These are phyloP conservation scores for Harpalus rubripes DNA, from an alignment of 2,888 invertebrate species.

Conservation along the genomic window DNA sequence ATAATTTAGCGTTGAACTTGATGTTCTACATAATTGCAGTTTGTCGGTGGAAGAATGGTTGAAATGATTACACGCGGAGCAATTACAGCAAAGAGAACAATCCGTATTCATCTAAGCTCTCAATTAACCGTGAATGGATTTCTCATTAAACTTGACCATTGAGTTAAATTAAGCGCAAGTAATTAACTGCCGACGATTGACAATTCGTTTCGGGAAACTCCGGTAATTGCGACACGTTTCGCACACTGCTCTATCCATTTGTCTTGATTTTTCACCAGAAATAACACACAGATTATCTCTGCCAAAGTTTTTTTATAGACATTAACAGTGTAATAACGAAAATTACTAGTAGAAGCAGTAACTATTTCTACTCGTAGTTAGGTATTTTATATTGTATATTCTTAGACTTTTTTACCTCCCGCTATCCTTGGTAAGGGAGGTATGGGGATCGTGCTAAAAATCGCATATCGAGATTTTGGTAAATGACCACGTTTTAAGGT, in stretches of 20 bases:
- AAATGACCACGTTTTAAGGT: no score
- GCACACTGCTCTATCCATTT: slow-evolving; percentile 11
- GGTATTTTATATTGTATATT: no score
- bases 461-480: no score
- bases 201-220: slow-evolving; percentile 54
- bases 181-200: slow-evolving; percentile 62
- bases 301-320: no score
- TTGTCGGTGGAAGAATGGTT: slow-evolving; percentile 25
- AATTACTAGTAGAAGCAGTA: no score
- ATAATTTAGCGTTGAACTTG: neutral
- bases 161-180: slow-evolving; percentile 62
- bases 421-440: no score
- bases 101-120: slow-evolving; percentile 58
- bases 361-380: no score
- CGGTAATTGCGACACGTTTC: slow-evolving; percentile 34
- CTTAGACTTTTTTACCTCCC: no score
- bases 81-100: slow-evolving; percentile 55
- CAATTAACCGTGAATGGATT: slow-evolving; percentile 62
- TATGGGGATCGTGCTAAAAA: no score
- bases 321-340: no score
- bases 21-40: neutral
- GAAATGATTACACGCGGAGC: slow-evolving; percentile 22
- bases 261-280: slow-evolving; percentile 41
- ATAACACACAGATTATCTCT: no score
- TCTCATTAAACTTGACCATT: slow-evolving; percentile 65